These are phyloP conservation scores for Aphyosemion australe DNA, from an alignment of 2,113 vertebrate species.

Conservation along the genomic window DNA sequence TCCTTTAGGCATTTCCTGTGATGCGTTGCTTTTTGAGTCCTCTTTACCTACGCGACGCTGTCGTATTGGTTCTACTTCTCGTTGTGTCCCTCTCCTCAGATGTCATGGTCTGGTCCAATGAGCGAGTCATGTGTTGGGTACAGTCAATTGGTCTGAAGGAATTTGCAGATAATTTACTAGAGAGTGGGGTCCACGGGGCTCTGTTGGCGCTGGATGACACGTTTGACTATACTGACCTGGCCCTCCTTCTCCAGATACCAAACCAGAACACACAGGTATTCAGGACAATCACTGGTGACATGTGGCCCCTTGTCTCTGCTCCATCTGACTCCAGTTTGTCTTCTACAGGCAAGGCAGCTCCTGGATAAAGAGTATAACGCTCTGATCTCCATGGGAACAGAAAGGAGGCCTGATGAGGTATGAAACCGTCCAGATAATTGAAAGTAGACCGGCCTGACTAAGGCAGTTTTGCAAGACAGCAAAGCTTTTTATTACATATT, in stretches of 20 bases:
- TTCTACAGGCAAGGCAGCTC: slow-evolving; percentile 86
- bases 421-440: slow-evolving; percentile 32
- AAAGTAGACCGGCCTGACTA: background rate
- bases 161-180: slow-evolving; percentile 89
- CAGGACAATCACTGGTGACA: background rate
- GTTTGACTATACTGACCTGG: slow-evolving; percentile 91
- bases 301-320: background rate
- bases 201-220: slow-evolving; percentile 92
- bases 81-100: slow-evolving; percentile 68
- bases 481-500: slow-evolving; percentile 11
- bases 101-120: slow-evolving; percentile 96
- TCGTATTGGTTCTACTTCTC: background rate
- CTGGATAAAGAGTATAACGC: slow-evolving; percentile 91
- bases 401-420: slow-evolving; percentile 91
- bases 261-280: slow-evolving; percentile 91
- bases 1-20: too few relatives aligned
- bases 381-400: slow-evolving; percentile 90
- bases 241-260: slow-evolving; percentile 91
- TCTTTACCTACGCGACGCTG: too few relatives aligned
- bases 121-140: slow-evolving; percentile 94
- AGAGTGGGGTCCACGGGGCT: slow-evolving; percentile 91
- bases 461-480: slow-evolving; percentile 3
- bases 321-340: background rate
- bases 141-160: slow-evolving; percentile 91
- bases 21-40: too few relatives aligned